phyloP scores from a whole-genome alignment of 2,797 vertebrate genomes.

The Onychomys torridus region DNA sequence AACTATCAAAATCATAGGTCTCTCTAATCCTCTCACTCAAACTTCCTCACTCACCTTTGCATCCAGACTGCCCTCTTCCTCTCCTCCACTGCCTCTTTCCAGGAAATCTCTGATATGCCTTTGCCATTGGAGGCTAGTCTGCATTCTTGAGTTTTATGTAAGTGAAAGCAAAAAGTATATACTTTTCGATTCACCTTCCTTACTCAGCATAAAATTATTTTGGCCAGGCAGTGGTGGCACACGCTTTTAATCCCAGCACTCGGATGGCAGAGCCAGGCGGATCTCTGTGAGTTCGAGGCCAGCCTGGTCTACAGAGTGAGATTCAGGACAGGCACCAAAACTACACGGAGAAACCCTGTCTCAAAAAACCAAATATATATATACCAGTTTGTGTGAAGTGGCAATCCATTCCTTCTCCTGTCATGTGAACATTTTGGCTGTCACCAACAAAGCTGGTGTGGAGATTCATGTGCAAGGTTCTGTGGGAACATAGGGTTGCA shows the following conservation, averaged over 20 bases:
- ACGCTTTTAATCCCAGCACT: too few relatives aligned
- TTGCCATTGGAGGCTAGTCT: not conserved
- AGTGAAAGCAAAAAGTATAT: not conserved
- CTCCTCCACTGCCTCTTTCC: not conserved
- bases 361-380: too few relatives aligned
- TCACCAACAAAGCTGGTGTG: not conserved
- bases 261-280: too few relatives aligned
- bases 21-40: not conserved
- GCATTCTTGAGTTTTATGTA: not conserved
- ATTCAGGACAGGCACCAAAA: too few relatives aligned
- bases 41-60: accelerated
- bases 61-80: not conserved
- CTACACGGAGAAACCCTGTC: too few relatives aligned
- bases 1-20: not conserved
- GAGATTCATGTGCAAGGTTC: accelerated
- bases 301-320: too few relatives aligned
- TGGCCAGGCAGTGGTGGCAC: not conserved
- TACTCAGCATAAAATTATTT: not conserved
- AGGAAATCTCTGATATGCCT: not conserved
- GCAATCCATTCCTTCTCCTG: accelerated
- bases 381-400: not conserved
- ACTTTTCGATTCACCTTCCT: not conserved
- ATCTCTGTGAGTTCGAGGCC: too few relatives aligned
- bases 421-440: not conserved
- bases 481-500: accelerated